Base-by-base conservation (phyloP, 2,888 invertebrate genomes). In the Drosophila ezoana region DNA sequence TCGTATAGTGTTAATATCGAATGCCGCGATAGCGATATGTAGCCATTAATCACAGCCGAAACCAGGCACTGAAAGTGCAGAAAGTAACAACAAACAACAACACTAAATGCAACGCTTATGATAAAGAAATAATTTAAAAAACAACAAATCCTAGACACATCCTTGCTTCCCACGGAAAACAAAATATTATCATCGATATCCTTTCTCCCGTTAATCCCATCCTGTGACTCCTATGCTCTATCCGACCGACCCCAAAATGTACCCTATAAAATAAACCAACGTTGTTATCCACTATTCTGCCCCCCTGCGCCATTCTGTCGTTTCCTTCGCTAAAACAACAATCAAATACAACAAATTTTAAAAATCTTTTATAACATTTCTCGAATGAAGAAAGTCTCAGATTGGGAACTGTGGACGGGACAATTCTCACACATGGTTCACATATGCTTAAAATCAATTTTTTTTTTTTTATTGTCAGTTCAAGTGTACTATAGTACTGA, bases 341-440 rank as follows among this genome's bases (percentile, higher is more conserved):
- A 23, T 16, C 6, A 67, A 57, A 69, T 13, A 69, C 58, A 70
- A 33, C 57, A 67, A 56, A 43, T 23, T 56, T 59, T 1, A 40
- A 43, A 63, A 40, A 48, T 48, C 53, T 54, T 41, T 77, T 82
- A 59, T 70, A 76, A 62, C 51, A 78, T 79, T 83, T 81, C 79
- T 79, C 66, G 16, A 85, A 79, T 70, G 67, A 84, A 87, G 66
- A 76, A 87, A 89, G 90, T 92, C 94, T 94, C 95, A 95, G 95
- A 95, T 95, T 95, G 95, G 95, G 95, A 95, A 94, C 95, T 95
- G 94, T 94, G 94, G 95, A 95, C 94, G 94, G 95, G 94, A 94
- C 95, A 95, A 91, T 95, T 95, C 95, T 95, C 95, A 95, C 95
- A 94, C 95, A 94, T 94, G 89, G 91, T 92, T 92, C 91, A 91